Evolutionary conservation across 2,113 vertebrate species (phyloP).

Genomic region (Varanus salvator): DNA sequence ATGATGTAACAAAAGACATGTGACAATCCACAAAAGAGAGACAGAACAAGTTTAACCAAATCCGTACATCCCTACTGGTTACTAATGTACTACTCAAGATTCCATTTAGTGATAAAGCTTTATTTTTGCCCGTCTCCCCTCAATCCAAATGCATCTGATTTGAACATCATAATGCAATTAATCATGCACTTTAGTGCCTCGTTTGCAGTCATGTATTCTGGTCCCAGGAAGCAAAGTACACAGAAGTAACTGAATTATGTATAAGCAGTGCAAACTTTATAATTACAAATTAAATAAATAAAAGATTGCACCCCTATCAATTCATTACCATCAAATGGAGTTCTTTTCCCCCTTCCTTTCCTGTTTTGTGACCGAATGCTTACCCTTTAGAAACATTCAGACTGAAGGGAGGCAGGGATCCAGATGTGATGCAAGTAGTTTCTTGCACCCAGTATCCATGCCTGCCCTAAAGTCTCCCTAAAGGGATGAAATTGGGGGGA

Average conservation of each 20-base stretch:
- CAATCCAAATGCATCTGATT: conserved; percentile 58
- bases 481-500: background rate
- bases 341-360: background rate
- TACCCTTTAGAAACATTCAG: background rate
- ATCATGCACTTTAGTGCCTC: conserved; percentile 55
- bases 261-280: conserved; percentile 59
- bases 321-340: conserved; percentile 49
- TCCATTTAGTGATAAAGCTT: conserved; percentile 60
- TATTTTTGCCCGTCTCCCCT: conserved; percentile 51
- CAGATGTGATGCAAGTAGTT: too few species aligned
- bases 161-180: conserved; percentile 61
- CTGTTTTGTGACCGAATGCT: background rate
- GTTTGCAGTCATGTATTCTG: conserved; percentile 65
- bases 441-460: background rate
- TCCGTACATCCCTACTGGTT: background rate
- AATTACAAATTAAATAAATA: conserved; percentile 43
- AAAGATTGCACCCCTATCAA: background rate
- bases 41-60: too few species aligned
- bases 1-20: too few species aligned
- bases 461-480: background rate
- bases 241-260: conserved; percentile 53
- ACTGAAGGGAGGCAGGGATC: too few species aligned
- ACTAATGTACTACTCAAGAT: conserved; percentile 65
- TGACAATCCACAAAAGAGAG: too few species aligned
- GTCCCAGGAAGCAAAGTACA: conserved; percentile 55